Conservation (phyloP, 2,113 vertebrate genomes). For the Solenodon paradoxus region DNA sequence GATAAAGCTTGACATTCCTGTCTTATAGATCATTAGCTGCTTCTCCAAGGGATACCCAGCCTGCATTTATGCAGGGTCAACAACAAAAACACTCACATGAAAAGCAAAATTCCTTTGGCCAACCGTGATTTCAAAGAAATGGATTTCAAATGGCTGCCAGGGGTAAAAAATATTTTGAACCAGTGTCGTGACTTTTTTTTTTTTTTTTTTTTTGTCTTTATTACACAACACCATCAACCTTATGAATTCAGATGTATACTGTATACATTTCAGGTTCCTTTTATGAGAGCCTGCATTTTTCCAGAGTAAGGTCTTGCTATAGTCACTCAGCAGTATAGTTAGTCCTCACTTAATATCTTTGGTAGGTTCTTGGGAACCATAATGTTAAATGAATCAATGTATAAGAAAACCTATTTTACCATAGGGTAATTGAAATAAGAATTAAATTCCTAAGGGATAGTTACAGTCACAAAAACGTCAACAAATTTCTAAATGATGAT, state of each 20-base stretch:
- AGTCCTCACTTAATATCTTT: too few species aligned
- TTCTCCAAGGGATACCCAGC: slow-evolving; percentile 38
- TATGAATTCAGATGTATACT: not conserved
- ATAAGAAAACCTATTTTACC: too few species aligned
- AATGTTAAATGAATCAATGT: too few species aligned
- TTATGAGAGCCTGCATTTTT: not conserved
- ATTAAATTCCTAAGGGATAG: too few species aligned
- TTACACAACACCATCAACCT: not conserved
- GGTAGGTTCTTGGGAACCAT: too few species aligned
- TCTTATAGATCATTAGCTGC: slow-evolving; percentile 30
- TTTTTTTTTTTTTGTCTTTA: not conserved
- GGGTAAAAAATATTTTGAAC: not conserved
- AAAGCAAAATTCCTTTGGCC: not conserved
- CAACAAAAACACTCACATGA: slow-evolving; percentile 29
- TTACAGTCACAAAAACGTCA: too few species aligned
- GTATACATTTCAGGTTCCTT: not conserved
- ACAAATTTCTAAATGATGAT: too few species aligned
- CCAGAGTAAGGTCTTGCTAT: not conserved
- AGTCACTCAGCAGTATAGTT: not conserved
- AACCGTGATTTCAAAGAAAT: slow-evolving; percentile 45
- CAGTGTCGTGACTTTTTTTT: too few species aligned
- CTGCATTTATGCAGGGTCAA: not conserved
- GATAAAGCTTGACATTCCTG: slow-evolving; percentile 44
- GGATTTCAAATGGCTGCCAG: slow-evolving; percentile 16
- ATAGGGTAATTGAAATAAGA: too few species aligned